Evolutionary conservation across 1,140 invertebrate genomes (phyloP).

Genomic region (Bombyx mori): ASM3026992v2 NC_085107.1:12087001-12087500

Average conservation of each 20-base stretch:
- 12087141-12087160: slow-evolving; percentile 21
- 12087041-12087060: too few species aligned
- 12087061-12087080: slow-evolving; percentile 21
- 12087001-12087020: too few species aligned
- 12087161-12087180: slow-evolving; percentile 32
- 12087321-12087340: neutral
- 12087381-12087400: too few species aligned
- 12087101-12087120: slow-evolving; percentile 34
- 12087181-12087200: slow-evolving; percentile 53
- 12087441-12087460: too few species aligned
- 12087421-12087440: too few species aligned
- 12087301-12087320: neutral
- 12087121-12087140: slow-evolving; percentile 42
- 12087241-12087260: slow-evolving; percentile 22
- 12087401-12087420: too few species aligned
- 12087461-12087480: too few species aligned
- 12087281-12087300: neutral
- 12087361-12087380: too few species aligned
- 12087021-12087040: too few species aligned
- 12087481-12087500: too few species aligned
- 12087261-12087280: slow-evolving; percentile 15
- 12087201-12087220: slow-evolving; percentile 42
- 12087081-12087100: slow-evolving; percentile 26
- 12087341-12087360: too few species aligned
- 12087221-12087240: slow-evolving; percentile 40